These are phyloP conservation scores for Ellobium chinense DNA, from an alignment of 2,888 invertebrate species.

Conservation along the genomic window DNA sequence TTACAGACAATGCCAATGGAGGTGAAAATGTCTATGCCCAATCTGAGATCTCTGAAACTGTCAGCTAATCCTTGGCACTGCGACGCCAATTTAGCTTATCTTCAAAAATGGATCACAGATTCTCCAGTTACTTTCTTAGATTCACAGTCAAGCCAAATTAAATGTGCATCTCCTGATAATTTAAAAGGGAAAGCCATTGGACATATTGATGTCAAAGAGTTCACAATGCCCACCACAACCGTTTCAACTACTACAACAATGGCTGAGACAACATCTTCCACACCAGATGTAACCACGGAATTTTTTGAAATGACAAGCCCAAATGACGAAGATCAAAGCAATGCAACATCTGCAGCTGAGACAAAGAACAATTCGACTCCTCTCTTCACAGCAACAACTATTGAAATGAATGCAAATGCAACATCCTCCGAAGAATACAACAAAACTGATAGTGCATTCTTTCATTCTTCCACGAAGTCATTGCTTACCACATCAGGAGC, in stretches of 20 bases:
- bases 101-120: conserved; percentile 81
- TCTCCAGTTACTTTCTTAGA: conserved; percentile 52
- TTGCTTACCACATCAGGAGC: background rate
- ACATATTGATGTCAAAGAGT: conserved; percentile 37
- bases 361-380: too few species aligned
- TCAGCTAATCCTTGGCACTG: conserved; percentile 90
- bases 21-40: conserved; percentile 48
- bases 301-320: background rate
- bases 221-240: background rate
- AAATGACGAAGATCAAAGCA: too few species aligned
- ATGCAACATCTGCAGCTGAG: background rate
- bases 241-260: conserved; percentile 6
- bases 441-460: too few species aligned
- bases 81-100: conserved; percentile 89
- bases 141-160: conserved; percentile 41
- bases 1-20: conserved; percentile 54
- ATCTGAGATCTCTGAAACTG: conserved; percentile 80
- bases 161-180: conserved; percentile 54
- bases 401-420: too few species aligned
- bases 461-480: too few species aligned
- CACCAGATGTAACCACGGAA: background rate
- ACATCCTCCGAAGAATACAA: too few species aligned
- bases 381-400: background rate
- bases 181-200: conserved; percentile 52
- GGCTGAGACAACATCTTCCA: background rate